phyloP scores from a whole-genome alignment of 2,797 vertebrate species.

The Pagetopsis macropterus region DNA sequence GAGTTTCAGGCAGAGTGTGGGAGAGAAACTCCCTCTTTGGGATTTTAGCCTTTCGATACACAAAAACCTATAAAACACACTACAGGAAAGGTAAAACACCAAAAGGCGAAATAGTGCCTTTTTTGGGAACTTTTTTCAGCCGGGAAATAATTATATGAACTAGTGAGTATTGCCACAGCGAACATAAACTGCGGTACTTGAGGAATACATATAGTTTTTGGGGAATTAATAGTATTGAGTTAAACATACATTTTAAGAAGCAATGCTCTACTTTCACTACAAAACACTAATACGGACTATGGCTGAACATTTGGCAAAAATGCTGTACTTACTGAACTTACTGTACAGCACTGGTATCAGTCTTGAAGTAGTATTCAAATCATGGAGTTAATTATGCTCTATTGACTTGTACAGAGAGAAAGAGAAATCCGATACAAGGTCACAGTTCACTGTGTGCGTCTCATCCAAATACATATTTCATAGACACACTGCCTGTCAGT shows the following conservation, averaged over 20 bases:
- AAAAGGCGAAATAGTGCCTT: too few species aligned
- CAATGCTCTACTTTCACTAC: background rate
- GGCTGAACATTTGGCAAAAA: background rate
- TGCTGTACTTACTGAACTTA: background rate
- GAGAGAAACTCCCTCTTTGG: too few species aligned
- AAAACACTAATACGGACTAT: background rate
- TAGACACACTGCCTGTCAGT: conserved; percentile 1
- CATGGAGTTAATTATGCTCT: background rate
- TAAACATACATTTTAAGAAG: background rate
- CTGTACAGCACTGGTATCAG: background rate
- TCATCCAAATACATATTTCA: background rate
- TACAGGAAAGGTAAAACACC: too few species aligned
- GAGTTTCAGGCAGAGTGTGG: too few species aligned
- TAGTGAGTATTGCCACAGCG: too few species aligned
- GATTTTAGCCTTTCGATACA: too few species aligned
- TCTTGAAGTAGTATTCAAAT: background rate
- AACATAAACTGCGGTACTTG: too few species aligned
- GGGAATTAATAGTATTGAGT: background rate
- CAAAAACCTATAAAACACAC: too few species aligned
- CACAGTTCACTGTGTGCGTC: background rate
- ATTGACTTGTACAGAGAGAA: background rate
- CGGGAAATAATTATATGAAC: too few species aligned
- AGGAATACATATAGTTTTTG: background rate
- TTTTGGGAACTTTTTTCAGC: too few species aligned
- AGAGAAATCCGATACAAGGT: background rate